phyloP scores from a whole-genome alignment of 2,888 invertebrate species.

The Clostera curtula region DNA sequence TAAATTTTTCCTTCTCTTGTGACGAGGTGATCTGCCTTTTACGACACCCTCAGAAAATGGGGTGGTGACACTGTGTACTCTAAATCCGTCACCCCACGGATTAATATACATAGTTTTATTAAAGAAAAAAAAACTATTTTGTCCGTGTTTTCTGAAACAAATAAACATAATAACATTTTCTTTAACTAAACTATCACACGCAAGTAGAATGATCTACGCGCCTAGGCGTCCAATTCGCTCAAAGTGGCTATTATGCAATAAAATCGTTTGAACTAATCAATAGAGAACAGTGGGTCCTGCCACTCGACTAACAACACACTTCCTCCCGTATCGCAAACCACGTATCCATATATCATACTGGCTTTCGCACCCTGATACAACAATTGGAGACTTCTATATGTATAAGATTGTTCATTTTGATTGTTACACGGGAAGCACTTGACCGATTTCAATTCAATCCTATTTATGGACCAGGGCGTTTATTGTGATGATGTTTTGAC shows the following conservation, averaged over 20 bases:
- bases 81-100: too few species aligned
- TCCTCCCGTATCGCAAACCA: constrained; percentile 34
- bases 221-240: constrained; percentile 31
- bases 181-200: not conserved
- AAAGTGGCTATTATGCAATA: constrained; percentile 59
- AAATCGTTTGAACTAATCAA: constrained; percentile 68
- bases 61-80: too few species aligned
- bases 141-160: too few species aligned
- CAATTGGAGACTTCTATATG: constrained; percentile 17
- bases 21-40: too few species aligned
- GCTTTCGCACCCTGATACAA: constrained; percentile 21
- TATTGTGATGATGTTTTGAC: too few species aligned
- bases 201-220: constrained; percentile 21
- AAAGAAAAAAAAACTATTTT: too few species aligned
- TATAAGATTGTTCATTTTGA: constrained; percentile 18
- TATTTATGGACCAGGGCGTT: too few species aligned
- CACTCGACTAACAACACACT: constrained; percentile 49
- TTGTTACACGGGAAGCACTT: constrained; percentile 22
- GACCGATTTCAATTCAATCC: too few species aligned
- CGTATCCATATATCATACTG: constrained; percentile 22
- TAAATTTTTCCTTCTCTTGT: too few species aligned
- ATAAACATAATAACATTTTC: not conserved
- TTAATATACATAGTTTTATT: too few species aligned
- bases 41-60: too few species aligned
- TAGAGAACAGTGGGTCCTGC: constrained; percentile 60